Conservation (phyloP, 2,888 invertebrate species). For the Tridacna crocea region DNA sequence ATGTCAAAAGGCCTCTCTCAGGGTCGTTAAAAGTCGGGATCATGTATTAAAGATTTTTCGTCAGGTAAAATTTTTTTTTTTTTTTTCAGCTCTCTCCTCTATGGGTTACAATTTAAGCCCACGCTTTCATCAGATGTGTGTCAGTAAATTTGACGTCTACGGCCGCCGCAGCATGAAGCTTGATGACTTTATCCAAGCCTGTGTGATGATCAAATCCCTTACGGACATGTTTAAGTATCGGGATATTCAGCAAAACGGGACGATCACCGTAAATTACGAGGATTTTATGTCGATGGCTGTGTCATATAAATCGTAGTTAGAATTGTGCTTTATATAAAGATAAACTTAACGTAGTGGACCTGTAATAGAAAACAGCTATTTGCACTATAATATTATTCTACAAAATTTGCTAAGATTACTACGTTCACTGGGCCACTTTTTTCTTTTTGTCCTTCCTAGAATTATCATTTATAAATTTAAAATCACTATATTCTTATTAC, state of each 20-base stretch:
- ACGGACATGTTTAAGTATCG: conserved; percentile 92
- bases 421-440: too few species aligned
- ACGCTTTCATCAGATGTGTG: conserved; percentile 90
- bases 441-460: too few species aligned
- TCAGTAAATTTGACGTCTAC: conserved; percentile 89
- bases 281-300: conserved; percentile 94
- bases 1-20: too few species aligned
- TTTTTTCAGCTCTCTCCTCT: conserved; percentile 89
- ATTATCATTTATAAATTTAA: neutral
- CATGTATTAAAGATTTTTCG: too few species aligned
- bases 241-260: conserved; percentile 92
- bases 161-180: conserved; percentile 89
- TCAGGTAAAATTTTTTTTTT: neutral
- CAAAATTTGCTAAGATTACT: too few species aligned
- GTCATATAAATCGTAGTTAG: conserved; percentile 69
- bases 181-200: conserved; percentile 94
- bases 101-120: conserved; percentile 95
- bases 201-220: conserved; percentile 91
- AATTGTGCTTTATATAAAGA: too few species aligned
- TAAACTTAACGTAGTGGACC: too few species aligned
- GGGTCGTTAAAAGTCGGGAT: too few species aligned
- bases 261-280: conserved; percentile 94
- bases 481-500: too few species aligned
- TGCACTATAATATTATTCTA: too few species aligned
- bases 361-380: too few species aligned